Base-by-base conservation (phyloP, 2,113 vertebrate species). In the Ptychochromis oligacanthus region DNA sequence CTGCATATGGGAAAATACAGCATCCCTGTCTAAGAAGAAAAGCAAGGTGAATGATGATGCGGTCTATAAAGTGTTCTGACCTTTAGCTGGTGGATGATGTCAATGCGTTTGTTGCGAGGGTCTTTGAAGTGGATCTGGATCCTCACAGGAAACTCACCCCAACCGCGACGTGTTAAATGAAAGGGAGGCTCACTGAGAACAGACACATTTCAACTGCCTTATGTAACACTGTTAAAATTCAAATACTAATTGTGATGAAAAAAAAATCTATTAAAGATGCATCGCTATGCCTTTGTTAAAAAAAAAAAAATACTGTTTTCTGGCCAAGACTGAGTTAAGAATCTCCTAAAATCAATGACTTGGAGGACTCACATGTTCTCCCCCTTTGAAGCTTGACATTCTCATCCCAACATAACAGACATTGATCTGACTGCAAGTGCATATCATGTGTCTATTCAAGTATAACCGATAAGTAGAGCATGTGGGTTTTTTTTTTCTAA, bases 51-150 rank as follows among this genome's bases (percentile, higher is more conserved):
- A 6, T 17, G 38, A 54, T 34, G 34, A 64, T 62, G 59, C n/a
- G 61, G 28, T 80, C 13, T 55, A 0, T 4, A 38, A 83, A 57
- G 56, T 65, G 57, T 70, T 43, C 92, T 82, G 96, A 99, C 98
- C 98, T 99, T 99, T 85, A 99, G 92, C 88, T 98, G 97, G 93
- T 99, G 98, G 91, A 99, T 99, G 95, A 99, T 99, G 94, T 99
- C 98, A 14, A 99, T 98, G 88, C 98, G 96, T 94, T 99, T 99
- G 96, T 99, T 99, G 91, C 97, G 97, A 90, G 95, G 96, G 89
- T 99, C 98, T 95, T 99, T 99, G 94, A 99, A 99, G 91, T 99
- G 98, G 91, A 99, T 98, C 95, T 99, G 98, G 86, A 99, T 97
- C 90, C 98, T 96, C 81, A 99, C 98, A 52, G 98, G 98, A 95